Base-by-base conservation (phyloP, 2,797 vertebrate genomes). In the Acrossocheilus wenchowensis region DNA sequence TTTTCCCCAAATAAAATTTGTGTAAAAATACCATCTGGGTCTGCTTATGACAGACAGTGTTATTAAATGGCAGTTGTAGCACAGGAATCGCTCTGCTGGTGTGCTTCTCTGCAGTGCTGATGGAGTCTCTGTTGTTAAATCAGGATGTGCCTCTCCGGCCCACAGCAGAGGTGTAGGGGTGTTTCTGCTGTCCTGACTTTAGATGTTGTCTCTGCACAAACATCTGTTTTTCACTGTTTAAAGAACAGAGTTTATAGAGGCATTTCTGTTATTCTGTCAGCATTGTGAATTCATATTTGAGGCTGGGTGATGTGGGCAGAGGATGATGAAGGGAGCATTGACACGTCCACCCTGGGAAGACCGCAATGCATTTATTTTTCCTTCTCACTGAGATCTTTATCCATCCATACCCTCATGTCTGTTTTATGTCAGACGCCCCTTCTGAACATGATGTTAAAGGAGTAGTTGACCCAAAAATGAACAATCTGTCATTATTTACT, bases 251-350 rank as follows among this genome's bases (percentile, higher is more conserved):
- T 86, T 86, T 75, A 52, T 69, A 89, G 57, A 72, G 68, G 74
- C 83, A 82, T 75, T 5, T 73, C 54, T 80, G 82, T 85, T 87
- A 89, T 91, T 87, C 86, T 83, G 81, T 87, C 73, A 89, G 78
- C 84, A 80, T 26, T 36, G 80, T 94, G 92, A 93, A 82, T 88
- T 94, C 92, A 93, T 93, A 77, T 75, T 92, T 93, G 80, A 45
- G 87, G 60, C 85, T 72, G 69, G 78, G 78, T 85, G 87, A 82
- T 88, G 81, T 79, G 91, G 68, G 78, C 43, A 86, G 69, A 60
- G 36, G 83, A 82, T 69, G 83, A 82, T 69, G 50, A 73, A 26
- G 83, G 81, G 43, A 81, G 85, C 77, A 52, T 79, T 72, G 36
- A 30, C 45, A 64, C 64, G n/a, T 88, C 78, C 75, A 78, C 66